Base-by-base conservation (phyloP, 2,113 vertebrate genomes). In the Zeus faber region DNA sequence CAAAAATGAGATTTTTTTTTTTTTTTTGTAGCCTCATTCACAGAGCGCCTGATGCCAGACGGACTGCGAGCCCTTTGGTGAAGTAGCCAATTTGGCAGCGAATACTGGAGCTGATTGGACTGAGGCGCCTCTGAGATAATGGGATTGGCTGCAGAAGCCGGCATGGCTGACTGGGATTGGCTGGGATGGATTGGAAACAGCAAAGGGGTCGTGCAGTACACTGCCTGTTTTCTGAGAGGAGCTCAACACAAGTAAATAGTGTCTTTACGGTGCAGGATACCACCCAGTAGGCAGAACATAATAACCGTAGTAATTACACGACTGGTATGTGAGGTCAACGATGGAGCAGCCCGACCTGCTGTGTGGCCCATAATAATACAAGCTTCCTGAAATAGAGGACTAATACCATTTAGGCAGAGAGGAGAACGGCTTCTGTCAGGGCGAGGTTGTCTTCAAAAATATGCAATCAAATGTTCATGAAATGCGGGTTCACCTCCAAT, bases 401-500 rank as follows among this genome's bases (percentile, higher is more conserved):
- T n/a, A n/a, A n/a, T n/a, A n/a, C n/a, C n/a, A n/a, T n/a, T n/a
- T n/a, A n/a, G n/a, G n/a, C n/a, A n/a, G n/a, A n/a, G n/a, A n/a
- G n/a, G n/a, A n/a, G n/a, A n/a, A n/a, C n/a, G n/a, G n/a, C n/a
- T n/a, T n/a, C n/a, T n/a, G n/a, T n/a, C n/a, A n/a, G n/a, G n/a
- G n/a, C n/a, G n/a, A n/a, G n/a, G n/a, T n/a, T n/a, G n/a, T n/a
- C n/a, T n/a, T n/a, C n/a, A n/a, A n/a, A n/a, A n/a, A n/a, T n/a
- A n/a, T n/a, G n/a, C n/a, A n/a, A n/a, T n/a, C n/a, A n/a, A n/a
- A n/a, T n/a, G n/a, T n/a, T n/a, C n/a, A n/a, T n/a, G n/a, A n/a
- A n/a, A 50, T 57, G 46, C 17, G 17, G 17, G 37, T 25, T 58
- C 45, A 45, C 35, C 54, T 25, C 44, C 50, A 18, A 65, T 78